Base-by-base conservation (phyloP, 2,888 invertebrate species). In the Tipula lateralis region DNA sequence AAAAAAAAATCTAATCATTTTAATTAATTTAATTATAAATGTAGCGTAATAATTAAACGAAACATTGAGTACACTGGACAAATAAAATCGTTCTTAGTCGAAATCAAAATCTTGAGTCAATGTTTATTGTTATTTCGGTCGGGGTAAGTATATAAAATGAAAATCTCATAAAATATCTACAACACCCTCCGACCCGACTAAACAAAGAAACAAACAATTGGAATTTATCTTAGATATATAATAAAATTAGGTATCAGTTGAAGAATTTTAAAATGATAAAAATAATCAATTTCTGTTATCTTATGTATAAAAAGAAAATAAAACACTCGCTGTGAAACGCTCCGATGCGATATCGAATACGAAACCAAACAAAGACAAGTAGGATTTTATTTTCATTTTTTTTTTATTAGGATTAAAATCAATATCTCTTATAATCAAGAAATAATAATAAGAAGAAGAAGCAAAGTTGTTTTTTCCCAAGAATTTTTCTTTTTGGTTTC, bases 281-380 rank as follows among this genome's bases (percentile, higher is more conserved):
- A 44, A 44, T 44, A 66, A 66, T 66, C 66, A 66, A 66, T 66
- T 66, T 66, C 44, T 66, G 66, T 66, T 44, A 44, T 44, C 44
- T 44, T 44, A 44, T n/a, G 44, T 44, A 44, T 44, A 44, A 5
- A 32, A 3, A 3, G 32, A 32, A 39, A 13, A 39, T 13, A 39
- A 24, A 66, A 19, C 12, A 19, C 66, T 24, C 66, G 66, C 66
- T 66, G 24, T 24, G 24, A 24, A 66, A n/a, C 19, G 24, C 9
- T 44, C 2, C 12, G 24, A 12, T n/a, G n/a, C n/a, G n/a, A n/a
- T n/a, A n/a, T 24, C 66, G 2, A 66, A 66, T 9, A n/a, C n/a
- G 24, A 66, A 66, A 66, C 24, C n/a, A 13, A 24, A 66, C 66
- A 66, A 66, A 24, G 24, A 12, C 24, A 66, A 66, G 9, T 24